Base-by-base conservation (phyloP, 1,140 invertebrate species). In the Wasmannia auropunctata region DNA sequence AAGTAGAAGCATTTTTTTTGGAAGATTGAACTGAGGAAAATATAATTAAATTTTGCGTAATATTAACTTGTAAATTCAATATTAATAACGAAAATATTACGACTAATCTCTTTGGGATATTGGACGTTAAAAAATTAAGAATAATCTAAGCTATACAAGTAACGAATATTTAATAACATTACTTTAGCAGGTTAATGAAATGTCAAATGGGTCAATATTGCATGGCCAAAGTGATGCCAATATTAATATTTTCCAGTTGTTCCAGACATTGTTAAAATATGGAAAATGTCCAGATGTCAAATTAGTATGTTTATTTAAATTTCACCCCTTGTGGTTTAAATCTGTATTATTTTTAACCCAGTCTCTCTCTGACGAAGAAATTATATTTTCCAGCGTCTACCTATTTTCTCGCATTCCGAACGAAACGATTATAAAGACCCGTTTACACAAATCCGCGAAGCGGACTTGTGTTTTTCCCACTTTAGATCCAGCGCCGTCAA, bases 361-460 rank as follows among this genome's bases (percentile, higher is more conserved):
- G 7, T 43, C 22, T 25, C 31, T 25, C 37, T 8, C 16, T 34
- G 25, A 10, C 6, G 11, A 56, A 56, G 11, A 43, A 76, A 63
- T 62, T 34, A 60, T 37, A 62, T 63, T 77, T 63, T 5, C 16
- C 25, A n/a, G 16, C 34, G 16, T 31, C 2, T 11, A 8, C 5
- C 16, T 54, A 54, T 54, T 79, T 37, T 54, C 14, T 51, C 22
- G 10, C 22, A 28, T 81, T 14, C 37, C 34, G 11, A 31, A 31
- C 22, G 28, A n/a, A 69, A 34, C 28, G 43, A 74, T 31, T 56
- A n/a, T 46, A 56, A 69, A 81, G 37, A 25, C n/a, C 46, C 37
- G 28, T 46, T 70, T 25, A 40, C 58, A 28, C 25, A 49, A 79
- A 79, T 77, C 56, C 40, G 58, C 58, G 58, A 65, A 49, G 19